Conservation (phyloP, 37 sponge, comb jelly and placozoan genomes). For the Bolinopsis microptera region DNA sequence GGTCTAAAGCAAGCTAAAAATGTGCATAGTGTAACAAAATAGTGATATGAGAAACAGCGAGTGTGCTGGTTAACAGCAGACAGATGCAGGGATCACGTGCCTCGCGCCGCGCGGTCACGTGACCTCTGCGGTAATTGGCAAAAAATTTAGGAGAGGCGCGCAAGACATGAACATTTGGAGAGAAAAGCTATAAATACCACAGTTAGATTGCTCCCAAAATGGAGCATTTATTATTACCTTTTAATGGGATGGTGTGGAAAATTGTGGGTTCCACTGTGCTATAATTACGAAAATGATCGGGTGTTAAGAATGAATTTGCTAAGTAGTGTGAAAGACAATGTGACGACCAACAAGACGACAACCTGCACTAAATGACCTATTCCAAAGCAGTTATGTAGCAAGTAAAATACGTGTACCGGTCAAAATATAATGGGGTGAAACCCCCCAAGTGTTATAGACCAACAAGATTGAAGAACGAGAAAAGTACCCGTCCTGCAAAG, state of each 20-base stretch:
- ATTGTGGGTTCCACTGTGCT: no score
- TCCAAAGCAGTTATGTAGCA: background rate
- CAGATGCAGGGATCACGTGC: background rate
- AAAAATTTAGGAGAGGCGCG: background rate
- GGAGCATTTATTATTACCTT: no score
- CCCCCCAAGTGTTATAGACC: background rate
- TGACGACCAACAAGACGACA: background rate
- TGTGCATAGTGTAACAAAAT: background rate
- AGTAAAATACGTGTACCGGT: background rate
- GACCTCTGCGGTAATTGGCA: background rate
- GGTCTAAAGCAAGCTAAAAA: background rate
- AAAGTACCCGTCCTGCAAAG: no score
- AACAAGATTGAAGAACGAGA: background rate
- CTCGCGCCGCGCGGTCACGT: background rate
- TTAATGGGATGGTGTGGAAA: no score
- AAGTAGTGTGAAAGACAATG: no score
- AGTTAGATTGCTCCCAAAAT: no score
- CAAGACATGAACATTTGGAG: background rate
- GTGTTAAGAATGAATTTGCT: no score
- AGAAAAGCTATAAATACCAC: background rate
- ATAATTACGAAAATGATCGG: no score
- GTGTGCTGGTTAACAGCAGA: background rate
- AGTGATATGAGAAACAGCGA: background rate
- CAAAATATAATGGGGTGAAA: background rate
- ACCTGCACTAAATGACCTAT: background rate